Percentiles rank a stretch among this genome's conserved stretches.
Evolutionary conservation across 2,113 vertebrate species (phyloP).

Genomic region (Ceratotherium simum): DNA sequence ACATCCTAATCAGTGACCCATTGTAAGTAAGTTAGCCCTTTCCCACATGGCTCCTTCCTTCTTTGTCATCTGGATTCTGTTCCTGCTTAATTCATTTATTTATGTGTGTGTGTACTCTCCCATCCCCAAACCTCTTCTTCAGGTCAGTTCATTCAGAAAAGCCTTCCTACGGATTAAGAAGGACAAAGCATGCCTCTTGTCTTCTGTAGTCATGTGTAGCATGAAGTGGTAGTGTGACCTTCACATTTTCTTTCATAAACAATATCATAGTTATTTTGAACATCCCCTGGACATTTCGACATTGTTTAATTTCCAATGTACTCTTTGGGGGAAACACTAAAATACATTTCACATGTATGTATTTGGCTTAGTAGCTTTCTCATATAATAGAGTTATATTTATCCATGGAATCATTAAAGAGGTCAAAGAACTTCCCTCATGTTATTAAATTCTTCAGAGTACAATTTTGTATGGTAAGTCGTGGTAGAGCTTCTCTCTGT

Average conservation of each 20-base stretch:
- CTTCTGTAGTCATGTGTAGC: background rate
- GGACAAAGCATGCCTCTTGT: background rate
- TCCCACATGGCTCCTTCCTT: background rate
- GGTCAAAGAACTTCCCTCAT: background rate
- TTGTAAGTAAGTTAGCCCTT: background rate
- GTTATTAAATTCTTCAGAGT: background rate
- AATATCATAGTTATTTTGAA: background rate
- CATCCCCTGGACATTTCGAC: background rate
- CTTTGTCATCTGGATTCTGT: background rate
- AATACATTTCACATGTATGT: background rate
- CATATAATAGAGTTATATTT: background rate
- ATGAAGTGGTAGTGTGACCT: background rate
- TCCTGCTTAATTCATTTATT: background rate
- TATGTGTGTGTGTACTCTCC: background rate
- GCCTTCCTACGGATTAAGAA: background rate
- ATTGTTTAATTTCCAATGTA: background rate
- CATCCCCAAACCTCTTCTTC: background rate
- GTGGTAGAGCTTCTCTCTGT: background rate
- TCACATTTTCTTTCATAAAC: background rate
- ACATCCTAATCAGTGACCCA: background rate
- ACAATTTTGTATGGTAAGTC: background rate
- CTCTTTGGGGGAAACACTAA: background rate
- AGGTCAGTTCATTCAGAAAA: background rate
- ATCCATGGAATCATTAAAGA: background rate
- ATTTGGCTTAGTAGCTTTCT: background rate